Conservation (phyloP, 2,888 invertebrate genomes). For the Mythimna lalbum region DNA sequence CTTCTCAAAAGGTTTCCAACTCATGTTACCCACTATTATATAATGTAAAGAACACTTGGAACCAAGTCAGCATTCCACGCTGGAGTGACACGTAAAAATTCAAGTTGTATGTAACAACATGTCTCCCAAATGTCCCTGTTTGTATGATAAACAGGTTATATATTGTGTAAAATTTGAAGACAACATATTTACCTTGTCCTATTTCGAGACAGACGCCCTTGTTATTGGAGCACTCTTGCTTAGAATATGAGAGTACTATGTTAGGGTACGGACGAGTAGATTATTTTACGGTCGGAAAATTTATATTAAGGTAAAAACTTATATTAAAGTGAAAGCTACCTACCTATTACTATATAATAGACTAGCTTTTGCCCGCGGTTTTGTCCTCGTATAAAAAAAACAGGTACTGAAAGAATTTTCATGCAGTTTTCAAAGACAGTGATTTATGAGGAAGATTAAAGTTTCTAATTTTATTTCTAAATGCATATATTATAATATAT, state of each 20-base stretch:
- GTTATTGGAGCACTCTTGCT: slow-evolving; percentile 21
- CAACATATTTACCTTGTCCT: slow-evolving; percentile 42
- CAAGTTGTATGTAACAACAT: slow-evolving; percentile 22
- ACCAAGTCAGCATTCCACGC: background rate
- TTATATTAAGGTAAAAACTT: background rate
- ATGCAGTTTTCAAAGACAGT: too few relatives aligned
- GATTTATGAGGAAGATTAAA: too few relatives aligned
- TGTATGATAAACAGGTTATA: slow-evolving; percentile 20
- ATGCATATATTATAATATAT: too few relatives aligned
- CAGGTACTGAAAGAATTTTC: too few relatives aligned
- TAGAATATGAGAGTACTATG: background rate
- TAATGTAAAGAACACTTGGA: slow-evolving; percentile 11
- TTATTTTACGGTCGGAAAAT: background rate
- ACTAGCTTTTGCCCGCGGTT: too few relatives aligned
- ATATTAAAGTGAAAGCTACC: too few relatives aligned
- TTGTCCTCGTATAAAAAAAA: too few relatives aligned
- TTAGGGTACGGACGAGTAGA: too few relatives aligned
- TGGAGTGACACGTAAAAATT: slow-evolving; percentile 20
- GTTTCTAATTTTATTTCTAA: too few relatives aligned
- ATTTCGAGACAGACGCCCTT: slow-evolving; percentile 19
- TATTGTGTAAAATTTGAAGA: slow-evolving; percentile 26
- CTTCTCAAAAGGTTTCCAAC: background rate
- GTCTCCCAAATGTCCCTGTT: slow-evolving; percentile 21
- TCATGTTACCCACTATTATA: slow-evolving; percentile 3
- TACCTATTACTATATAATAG: too few relatives aligned